phyloP scores from a whole-genome alignment of 2,113 vertebrate genomes.

The Perca flavescens region DNA sequence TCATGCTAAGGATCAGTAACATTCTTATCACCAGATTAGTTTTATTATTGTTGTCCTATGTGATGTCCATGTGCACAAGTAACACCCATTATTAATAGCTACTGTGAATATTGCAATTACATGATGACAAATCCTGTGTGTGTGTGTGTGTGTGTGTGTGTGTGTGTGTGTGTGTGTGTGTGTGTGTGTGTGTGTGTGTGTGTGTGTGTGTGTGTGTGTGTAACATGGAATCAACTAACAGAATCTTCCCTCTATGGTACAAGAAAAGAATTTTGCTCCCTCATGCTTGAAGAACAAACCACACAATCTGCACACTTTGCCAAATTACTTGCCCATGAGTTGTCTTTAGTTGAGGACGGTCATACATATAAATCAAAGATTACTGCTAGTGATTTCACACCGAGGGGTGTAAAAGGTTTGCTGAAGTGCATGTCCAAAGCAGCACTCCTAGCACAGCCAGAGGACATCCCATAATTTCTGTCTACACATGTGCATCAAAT shows the following conservation, averaged over 20 bases:
- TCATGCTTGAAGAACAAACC: background rate
- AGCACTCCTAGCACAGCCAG: slow-evolving; percentile 16
- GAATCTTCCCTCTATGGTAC: background rate
- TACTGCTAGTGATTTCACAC: background rate
- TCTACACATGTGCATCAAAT: background rate
- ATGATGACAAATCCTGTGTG: no score
- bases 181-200: no score
- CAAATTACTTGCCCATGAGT: background rate
- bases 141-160: no score
- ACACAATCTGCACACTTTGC: background rate
- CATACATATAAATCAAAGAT: background rate
- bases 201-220: no score
- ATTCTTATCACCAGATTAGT: no score
- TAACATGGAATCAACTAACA: no score
- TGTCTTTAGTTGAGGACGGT: background rate
- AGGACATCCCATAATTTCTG: slow-evolving; percentile 5
- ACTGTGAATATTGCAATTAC: no score
- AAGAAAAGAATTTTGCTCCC: background rate
- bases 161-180: no score
- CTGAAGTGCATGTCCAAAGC: slow-evolving; percentile 1
- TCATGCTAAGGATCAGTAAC: no score
- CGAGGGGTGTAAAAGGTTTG: background rate
- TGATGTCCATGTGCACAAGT: no score
- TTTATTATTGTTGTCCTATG: no score
- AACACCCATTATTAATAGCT: no score